Conservation (phyloP, 2,888 invertebrate genomes). For the Xanthorhoe designata region DNA sequence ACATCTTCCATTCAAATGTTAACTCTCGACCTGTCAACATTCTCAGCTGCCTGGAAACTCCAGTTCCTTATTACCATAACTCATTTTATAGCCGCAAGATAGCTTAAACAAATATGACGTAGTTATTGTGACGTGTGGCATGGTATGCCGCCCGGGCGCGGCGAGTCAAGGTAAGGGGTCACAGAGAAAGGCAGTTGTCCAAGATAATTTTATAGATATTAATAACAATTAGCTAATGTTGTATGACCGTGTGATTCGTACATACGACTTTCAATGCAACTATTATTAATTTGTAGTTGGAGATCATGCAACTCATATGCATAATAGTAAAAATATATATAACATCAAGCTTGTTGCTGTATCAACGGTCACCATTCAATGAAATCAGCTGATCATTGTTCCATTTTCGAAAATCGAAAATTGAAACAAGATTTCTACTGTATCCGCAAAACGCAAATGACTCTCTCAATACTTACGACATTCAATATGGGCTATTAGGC, state of each 20-base stretch:
- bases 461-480: not conserved
- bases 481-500: not conserved
- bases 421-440: not conserved
- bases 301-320: not conserved
- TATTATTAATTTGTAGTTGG: not conserved
- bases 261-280: conserved; percentile 21
- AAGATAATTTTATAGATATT: conserved; percentile 38
- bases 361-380: not conserved
- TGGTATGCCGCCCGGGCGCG: conserved; percentile 77
- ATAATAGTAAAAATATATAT: too few relatives aligned
- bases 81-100: conserved; percentile 37
- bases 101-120: conserved; percentile 42
- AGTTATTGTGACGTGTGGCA: conserved; percentile 69
- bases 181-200: conserved; percentile 75
- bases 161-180: conserved; percentile 83
- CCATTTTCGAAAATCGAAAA: too few relatives aligned
- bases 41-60: conserved; percentile 33
- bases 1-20: conserved; percentile 18
- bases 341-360: too few relatives aligned
- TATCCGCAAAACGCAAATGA: not conserved
- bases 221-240: conserved; percentile 44
- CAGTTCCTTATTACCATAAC: conserved; percentile 34
- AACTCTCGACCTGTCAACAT: conserved; percentile 33
- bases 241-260: conserved; percentile 34
- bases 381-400: too few relatives aligned